Evolutionary conservation across 2,113 vertebrate genomes (phyloP), one percentile per base, ranked within the genome.

Genomic region (Galeopterus variegatus): DNA sequence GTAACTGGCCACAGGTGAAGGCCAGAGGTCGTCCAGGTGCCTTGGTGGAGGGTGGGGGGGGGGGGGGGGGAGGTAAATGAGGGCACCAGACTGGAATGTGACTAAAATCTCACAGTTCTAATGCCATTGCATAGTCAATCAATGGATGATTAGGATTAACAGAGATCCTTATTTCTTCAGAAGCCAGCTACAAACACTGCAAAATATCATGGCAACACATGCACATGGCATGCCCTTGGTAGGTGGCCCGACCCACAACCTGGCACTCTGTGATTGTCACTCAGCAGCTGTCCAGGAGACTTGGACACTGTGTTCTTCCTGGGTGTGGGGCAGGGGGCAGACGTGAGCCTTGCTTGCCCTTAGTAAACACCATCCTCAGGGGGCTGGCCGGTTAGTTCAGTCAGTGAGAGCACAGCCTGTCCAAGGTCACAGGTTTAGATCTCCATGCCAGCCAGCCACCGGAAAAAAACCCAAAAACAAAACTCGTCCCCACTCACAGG

Each of bases 151-250:
- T 13, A 50, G 5, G 79, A 36, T 11, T 0, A 62, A 73, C 12
- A 56, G 80, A 88, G 28, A 72, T 5, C 10, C 36, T 76, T 33
- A 69, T n/a, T n/a, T n/a, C 41, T 33, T 84, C 23, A 54, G 56
- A 79, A 93, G 60, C n/a, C 70, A 67, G 77, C 3, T 11, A 50
- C 26, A 54, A 52, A 65, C 4, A 1, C 56, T 36, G 31, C 12
- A 17, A 41, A 56, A 12, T 36, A 19, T 58, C 82, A 50, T 45
- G 14, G 31, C 50, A 79, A 41, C 62, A 88, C 65, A 79, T 58
- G 62, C 31, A 28, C 6, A 4, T 17, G 54, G 18, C 5, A 0
- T 41, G 24, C 9, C 17, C 41, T 58, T 5, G 1, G 18, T 6
- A n/a, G 2, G 6, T 7, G 33, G 41, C 56, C 26, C n/a, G 15